Conservation (phyloP, 2,888 invertebrate genomes). For the Tachystola acroxantha region DNA sequence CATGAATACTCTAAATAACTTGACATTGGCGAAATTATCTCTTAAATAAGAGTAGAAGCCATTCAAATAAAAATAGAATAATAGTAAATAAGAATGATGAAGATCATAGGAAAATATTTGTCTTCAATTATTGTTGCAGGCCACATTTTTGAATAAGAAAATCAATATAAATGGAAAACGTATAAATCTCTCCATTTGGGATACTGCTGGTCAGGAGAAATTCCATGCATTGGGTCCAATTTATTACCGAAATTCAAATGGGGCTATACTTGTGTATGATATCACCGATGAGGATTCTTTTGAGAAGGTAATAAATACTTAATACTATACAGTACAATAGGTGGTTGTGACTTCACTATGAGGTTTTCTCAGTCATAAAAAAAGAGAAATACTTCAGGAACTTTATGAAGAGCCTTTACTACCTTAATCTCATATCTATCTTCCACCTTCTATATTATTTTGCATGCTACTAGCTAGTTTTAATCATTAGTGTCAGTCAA, state of each 20-base stretch:
- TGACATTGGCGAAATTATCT: no score
- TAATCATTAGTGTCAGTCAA: no score
- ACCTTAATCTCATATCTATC: no score
- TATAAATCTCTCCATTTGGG: conserved; percentile 97
- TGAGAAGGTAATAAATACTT: conserved; percentile 92
- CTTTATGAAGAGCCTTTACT: no score
- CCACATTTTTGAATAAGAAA: conserved; percentile 97
- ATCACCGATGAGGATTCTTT: conserved; percentile 98
- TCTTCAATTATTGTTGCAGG: conserved; percentile 82
- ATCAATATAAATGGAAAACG: conserved; percentile 92
- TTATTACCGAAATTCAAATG: conserved; percentile 98
- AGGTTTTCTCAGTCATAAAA: not conserved
- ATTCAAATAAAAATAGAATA: no score
- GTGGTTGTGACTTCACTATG: not conserved
- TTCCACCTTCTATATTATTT: no score
- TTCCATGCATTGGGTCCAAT: conserved; percentile 98
- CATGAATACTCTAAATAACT: no score
- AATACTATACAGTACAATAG: no score
- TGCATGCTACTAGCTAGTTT: no score
- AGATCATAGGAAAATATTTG: no score
- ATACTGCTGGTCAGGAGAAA: conserved; percentile 98
- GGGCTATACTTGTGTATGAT: conserved; percentile 98
- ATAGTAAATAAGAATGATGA: no score
- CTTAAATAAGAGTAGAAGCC: no score
- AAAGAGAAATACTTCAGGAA: not conserved